phyloP scores from a whole-genome alignment of 2,797 vertebrate species.

The Neosalanx taihuensis region DNA sequence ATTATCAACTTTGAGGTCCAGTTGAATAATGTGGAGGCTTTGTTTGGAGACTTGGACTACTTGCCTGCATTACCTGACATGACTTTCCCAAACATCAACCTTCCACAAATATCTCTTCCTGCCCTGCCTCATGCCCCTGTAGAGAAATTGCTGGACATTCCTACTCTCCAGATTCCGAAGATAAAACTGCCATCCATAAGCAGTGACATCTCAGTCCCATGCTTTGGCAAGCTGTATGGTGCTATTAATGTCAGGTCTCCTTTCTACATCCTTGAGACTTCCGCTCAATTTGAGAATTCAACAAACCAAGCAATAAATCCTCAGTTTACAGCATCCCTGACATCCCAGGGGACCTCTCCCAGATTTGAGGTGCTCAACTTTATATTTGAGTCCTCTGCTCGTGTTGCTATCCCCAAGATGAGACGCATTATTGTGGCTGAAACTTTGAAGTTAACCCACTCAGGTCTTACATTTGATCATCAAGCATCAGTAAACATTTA shows the following conservation, averaged over 20 bases:
- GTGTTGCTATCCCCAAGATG: conserved; percentile 76
- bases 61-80: conserved; percentile 74
- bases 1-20: conserved; percentile 74
- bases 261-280: conserved; percentile 77
- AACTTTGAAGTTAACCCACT: conserved; percentile 75
- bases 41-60: conserved; percentile 80
- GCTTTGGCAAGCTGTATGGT: conserved; percentile 85
- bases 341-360: conserved; percentile 73
- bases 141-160: conserved; percentile 71
- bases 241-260: conserved; percentile 80
- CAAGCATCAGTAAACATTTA: conserved; percentile 75
- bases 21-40: conserved; percentile 66
- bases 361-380: conserved; percentile 77
- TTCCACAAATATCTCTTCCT: conserved; percentile 77
- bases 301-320: conserved; percentile 71
- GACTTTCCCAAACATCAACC: conserved; percentile 76
- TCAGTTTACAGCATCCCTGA: conserved; percentile 76
- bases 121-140: conserved; percentile 78
- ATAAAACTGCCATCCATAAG: conserved; percentile 82
- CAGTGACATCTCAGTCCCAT: conserved; percentile 73
- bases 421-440: conserved; percentile 78
- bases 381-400: conserved; percentile 76
- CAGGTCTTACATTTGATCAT: conserved; percentile 76
- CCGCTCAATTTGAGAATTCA: conserved; percentile 77
- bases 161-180: conserved; percentile 81